Conservation (phyloP, 2,113 vertebrate species). For the Tor tambroides region DNA sequence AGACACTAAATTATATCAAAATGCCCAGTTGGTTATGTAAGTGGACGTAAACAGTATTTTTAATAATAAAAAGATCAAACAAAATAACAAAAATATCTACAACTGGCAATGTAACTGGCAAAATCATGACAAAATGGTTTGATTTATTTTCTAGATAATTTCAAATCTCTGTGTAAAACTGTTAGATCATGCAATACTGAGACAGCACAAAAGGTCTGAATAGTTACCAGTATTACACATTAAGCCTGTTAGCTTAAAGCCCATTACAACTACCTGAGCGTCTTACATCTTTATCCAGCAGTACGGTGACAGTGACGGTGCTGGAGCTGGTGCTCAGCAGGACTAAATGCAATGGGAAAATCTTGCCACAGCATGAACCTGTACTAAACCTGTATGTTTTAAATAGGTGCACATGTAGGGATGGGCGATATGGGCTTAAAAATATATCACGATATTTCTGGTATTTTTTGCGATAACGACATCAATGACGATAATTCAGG, state of each 20-base stretch:
- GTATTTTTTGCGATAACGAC: too few species aligned
- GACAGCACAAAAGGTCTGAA: neutral
- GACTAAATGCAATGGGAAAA: neutral
- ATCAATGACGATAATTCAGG: too few species aligned
- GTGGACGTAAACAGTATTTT: too few species aligned
- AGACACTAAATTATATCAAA: neutral
- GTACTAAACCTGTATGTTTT: neutral
- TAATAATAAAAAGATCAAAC: too few species aligned
- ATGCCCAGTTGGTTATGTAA: too few species aligned
- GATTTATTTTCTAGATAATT: too few species aligned
- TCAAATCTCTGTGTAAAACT: too few species aligned
- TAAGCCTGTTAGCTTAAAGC: neutral
- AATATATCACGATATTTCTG: too few species aligned
- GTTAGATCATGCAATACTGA: neutral
- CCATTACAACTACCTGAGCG: neutral
- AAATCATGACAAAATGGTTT: too few species aligned
- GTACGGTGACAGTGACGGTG: neutral
- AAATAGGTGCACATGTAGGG: neutral
- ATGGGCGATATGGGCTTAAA: too few species aligned
- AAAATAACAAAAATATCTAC: too few species aligned
- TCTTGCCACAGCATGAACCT: neutral
- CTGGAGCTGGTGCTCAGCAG: neutral
- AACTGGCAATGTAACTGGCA: too few species aligned
- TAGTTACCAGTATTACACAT: neutral
- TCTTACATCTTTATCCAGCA: neutral